Evolutionary conservation across 2,888 invertebrate species (phyloP).

Genomic region (Erpobdella octoculata): DNA sequence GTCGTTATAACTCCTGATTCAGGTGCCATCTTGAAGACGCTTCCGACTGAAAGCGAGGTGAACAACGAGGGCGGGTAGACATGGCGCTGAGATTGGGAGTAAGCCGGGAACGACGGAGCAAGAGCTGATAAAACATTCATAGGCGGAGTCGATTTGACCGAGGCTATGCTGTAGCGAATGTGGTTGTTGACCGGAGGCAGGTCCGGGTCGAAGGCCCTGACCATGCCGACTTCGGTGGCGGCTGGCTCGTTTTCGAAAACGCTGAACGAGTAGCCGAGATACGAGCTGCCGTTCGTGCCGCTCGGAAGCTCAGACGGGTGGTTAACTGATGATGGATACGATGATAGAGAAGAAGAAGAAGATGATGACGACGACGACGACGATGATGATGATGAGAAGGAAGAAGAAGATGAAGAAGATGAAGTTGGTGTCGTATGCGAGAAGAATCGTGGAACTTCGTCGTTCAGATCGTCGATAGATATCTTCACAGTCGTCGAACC

Average conservation of each 20-base stretch:
- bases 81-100: not conserved
- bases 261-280: slow-evolving; percentile 21
- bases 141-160: not conserved
- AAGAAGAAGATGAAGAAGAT: not conserved
- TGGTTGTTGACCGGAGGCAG: slow-evolving; percentile 17
- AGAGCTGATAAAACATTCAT: not conserved
- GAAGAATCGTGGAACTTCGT: slow-evolving; percentile 32
- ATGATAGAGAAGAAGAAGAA: not conserved
- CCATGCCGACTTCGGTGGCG: slow-evolving; percentile 12
- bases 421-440: slow-evolving; percentile 17
- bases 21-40: not conserved
- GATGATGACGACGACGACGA: slow-evolving; percentile 14
- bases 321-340: not conserved
- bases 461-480: slow-evolving; percentile 34
- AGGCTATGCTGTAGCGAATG: slow-evolving; percentile 12
- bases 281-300: not conserved
- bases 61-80: not conserved
- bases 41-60: not conserved
- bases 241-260: slow-evolving; percentile 26
- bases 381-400: slow-evolving; percentile 22
- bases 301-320: not conserved
- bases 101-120: not conserved
- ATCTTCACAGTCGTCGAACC: slow-evolving; percentile 31
- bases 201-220: slow-evolving; percentile 24
- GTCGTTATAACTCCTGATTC: slow-evolving; percentile 8